Conservation (phyloP, 2,113 vertebrate genomes). For the Atherinomorus stipes region DNA sequence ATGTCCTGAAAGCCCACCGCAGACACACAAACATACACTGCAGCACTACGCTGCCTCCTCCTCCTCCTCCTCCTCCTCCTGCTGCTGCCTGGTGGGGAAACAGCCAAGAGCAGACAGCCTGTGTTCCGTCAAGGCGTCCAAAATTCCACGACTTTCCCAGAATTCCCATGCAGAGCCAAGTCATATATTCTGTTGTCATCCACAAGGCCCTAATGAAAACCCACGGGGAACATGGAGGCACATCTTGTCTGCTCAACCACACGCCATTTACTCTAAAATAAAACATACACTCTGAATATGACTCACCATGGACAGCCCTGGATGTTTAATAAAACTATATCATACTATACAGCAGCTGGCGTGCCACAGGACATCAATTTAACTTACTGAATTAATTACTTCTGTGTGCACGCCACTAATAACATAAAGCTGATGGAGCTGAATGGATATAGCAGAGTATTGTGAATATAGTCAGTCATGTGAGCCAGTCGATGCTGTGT, state of each 20-base stretch:
- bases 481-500: constrained; percentile 40
- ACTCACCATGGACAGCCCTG: constrained; percentile 1
- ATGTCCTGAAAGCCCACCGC: constrained; percentile 53
- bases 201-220: constrained; percentile 73
- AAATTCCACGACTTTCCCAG: constrained; percentile 82
- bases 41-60: constrained; percentile 39
- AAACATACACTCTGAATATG: constrained; percentile 39
- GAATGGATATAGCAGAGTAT: constrained; percentile 41
- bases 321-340: constrained; percentile 22
- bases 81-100: constrained; percentile 19
- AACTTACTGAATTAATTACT: constrained; percentile 56
- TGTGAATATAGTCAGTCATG: constrained; percentile 40
- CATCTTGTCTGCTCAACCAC: constrained; percentile 47
- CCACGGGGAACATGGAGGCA: constrained; percentile 58
- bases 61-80: constrained; percentile 26
- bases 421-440: constrained; percentile 33
- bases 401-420: constrained; percentile 51
- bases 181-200: constrained; percentile 80
- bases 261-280: constrained; percentile 29
- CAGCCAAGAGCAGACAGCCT: constrained; percentile 77
- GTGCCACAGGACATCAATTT: constrained; percentile 11
- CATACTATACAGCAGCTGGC: constrained; percentile 19
- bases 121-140: constrained; percentile 82
- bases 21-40: constrained; percentile 39
- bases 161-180: constrained; percentile 75